Conservation (phyloP, 2,113 vertebrate genomes). For the Casuarius casuarius region DNA sequence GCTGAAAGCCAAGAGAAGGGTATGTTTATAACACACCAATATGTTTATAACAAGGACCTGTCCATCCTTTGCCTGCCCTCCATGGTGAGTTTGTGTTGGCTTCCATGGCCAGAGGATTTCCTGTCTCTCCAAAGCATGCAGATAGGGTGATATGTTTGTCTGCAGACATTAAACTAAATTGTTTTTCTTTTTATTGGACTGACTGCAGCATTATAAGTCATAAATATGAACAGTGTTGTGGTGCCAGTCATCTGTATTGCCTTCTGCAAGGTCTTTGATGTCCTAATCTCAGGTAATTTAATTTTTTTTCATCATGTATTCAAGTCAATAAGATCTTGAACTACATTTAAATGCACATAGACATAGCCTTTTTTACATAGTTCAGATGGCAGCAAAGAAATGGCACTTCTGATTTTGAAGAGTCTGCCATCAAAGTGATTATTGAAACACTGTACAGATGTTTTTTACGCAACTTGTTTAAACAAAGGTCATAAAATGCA, state of each 20-base stretch:
- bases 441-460: not conserved
- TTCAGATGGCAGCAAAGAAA: not conserved
- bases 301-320: not conserved
- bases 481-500: not conserved
- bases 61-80: not conserved
- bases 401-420: not conserved
- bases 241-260: not conserved
- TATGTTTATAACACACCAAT: not conserved
- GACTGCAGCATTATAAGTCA: not conserved
- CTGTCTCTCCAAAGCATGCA: not conserved
- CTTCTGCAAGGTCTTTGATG: not conserved
- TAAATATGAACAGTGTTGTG: not conserved
- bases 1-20: not conserved
- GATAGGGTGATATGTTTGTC: not conserved
- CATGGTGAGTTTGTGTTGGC: not conserved
- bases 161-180: not conserved
- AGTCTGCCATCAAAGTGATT: not conserved
- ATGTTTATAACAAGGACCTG: not conserved
- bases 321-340: not conserved
- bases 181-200: not conserved
- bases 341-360: not conserved
- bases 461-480: not conserved
- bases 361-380: not conserved
- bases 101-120: accelerated
- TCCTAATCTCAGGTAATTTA: not conserved